These are phyloP conservation scores for Papilio polyxenes DNA, from an alignment of 1,140 invertebrate species.

Conservation along the genomic window DNA sequence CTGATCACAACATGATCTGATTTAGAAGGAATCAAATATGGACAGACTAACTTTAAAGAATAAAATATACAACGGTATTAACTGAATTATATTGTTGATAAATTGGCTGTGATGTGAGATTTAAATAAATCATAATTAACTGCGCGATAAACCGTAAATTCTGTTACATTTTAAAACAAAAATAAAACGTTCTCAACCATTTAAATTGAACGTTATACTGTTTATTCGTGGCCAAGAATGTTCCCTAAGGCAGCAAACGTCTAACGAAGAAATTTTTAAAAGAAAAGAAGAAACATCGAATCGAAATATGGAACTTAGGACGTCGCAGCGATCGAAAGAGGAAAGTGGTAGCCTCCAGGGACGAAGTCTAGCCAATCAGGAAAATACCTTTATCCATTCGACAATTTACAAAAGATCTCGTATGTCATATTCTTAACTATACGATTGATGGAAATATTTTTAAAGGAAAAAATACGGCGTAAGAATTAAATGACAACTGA, in stretches of 20 bases:
- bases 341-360: constrained; percentile 35
- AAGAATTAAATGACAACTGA: not conserved
- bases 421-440: not conserved
- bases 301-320: constrained; percentile 38
- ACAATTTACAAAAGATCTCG: constrained; percentile 24
- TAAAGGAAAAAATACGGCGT: not conserved
- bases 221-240: constrained; percentile 33
- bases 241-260: constrained; percentile 26
- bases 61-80: not conserved
- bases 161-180: constrained; percentile 20
- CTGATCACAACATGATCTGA: not conserved
- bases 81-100: not conserved
- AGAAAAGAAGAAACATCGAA: constrained; percentile 26
- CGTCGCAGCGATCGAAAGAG: constrained; percentile 28
- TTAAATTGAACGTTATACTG: constrained; percentile 13
- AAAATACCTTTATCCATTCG: constrained; percentile 34
- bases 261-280: constrained; percentile 38
- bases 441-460: not conserved
- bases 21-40: not conserved
- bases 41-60: not conserved
- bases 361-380: constrained; percentile 33
- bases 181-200: constrained; percentile 22
- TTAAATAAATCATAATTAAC: constrained; percentile 31
- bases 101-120: not conserved
- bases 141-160: constrained; percentile 24